Base-by-base conservation (phyloP, 2,888 invertebrate species). In the Diaperis boleti region DNA sequence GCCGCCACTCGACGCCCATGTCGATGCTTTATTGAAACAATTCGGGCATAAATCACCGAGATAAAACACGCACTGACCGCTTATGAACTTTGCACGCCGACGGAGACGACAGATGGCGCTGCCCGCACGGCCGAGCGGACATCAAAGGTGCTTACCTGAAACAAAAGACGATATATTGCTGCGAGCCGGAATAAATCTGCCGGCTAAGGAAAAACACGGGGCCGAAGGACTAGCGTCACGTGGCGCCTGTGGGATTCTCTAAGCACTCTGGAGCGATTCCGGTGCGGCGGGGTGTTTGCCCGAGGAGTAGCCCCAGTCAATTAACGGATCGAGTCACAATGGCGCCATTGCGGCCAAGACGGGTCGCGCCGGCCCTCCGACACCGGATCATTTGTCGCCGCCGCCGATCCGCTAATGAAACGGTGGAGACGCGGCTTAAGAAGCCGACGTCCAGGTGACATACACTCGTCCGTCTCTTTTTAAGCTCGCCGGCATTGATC, bases 371-470 rank as follows among this genome's bases (percentile, higher is more conserved):
- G 75, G 74, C 78, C 78, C 76, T 68, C 74, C 75, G 77, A 78
- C 77, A 76, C 75, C 69, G 70, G 73, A 71, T 74, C 77, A 78
- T 77, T 78, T 77, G 77, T 77, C 74, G 70, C 67, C 64, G 70
- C 71, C 70, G 71, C 70, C 62, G 42, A 62, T 62, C 55, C 47
- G 15, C 11, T 13, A 22, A 11, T 20, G 31, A 29, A 60, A 55
- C 44, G 22, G 15, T 22, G 44, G 5, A 29, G 17, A 4, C 26
- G 5, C 15, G 6, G 31, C 35, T 31, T 15, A 26, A 26, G 26
- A 33, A 29, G 31, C 41, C 57, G 68, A 67, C 55, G 66, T 73
- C 70, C 72, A 73, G 73, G 73, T 74, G 73, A 73, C 71, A 70
- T 56, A 65, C n/a, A n/a, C 68, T 68, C 68, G 68, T 37, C 67